phyloP scores from a whole-genome alignment of 2,797 vertebrate genomes.

The Oreochromis mossambicus region DNA sequence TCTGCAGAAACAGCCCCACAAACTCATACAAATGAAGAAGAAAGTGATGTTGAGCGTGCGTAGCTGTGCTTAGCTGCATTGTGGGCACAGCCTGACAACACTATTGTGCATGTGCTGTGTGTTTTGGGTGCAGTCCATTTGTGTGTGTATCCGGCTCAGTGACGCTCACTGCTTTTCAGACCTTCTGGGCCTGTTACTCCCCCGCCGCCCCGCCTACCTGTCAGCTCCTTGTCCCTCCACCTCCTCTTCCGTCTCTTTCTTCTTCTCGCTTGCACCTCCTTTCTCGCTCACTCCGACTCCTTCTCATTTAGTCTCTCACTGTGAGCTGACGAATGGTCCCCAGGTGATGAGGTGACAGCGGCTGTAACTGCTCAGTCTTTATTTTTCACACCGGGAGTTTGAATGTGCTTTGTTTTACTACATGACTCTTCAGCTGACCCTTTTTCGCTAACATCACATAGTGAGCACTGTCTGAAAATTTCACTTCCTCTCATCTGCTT shows the following conservation, averaged over 20 bases:
- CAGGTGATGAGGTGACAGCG: constrained; percentile 50
- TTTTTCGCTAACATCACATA: background rate
- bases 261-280: background rate
- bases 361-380: constrained; percentile 37
- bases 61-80: background rate
- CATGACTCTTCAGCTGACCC: background rate
- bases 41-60: background rate
- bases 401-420: constrained; percentile 33
- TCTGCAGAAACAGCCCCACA: background rate
- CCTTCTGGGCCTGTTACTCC: constrained; percentile 32
- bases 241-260: background rate
- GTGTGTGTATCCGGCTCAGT: constrained; percentile 18
- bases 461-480: background rate
- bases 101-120: constrained; percentile 4
- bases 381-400: constrained; percentile 25
- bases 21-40: background rate
- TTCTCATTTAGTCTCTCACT: constrained; percentile 3
- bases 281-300: background rate
- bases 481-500: background rate
- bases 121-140: constrained; percentile 7
- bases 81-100: constrained; percentile 10
- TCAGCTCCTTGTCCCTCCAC: background rate
- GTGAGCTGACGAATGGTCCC: constrained; percentile 45
- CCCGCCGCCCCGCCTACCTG: constrained; percentile 14
- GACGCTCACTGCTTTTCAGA: constrained; percentile 27